Base-by-base conservation (phyloP, 1,140 invertebrate species). In the Telenomus remus region DNA sequence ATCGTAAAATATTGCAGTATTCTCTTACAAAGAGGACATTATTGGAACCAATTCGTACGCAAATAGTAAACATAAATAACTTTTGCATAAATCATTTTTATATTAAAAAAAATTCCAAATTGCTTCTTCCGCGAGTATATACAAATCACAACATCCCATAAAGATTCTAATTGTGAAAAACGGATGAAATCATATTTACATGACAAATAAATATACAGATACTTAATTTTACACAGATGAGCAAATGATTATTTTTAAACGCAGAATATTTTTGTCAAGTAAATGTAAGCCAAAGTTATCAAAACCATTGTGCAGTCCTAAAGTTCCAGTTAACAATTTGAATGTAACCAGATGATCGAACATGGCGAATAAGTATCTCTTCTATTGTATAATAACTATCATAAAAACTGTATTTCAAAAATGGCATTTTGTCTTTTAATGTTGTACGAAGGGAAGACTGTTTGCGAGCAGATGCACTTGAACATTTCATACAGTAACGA, bases 181-280 rank as follows among this genome's bases (percentile, higher is more conserved):
- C 63, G 27, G 46, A 57, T 57, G 47, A 34, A 57, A 53, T 75
- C 33, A 5, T 71, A 70, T 65, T 9, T 54, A 74, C 60, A 61
- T 35, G 12, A 34, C 33, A 54, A 70, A 70, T 66, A 73, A 55
- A 70, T 69, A 70, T 70, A 70, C 49, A 64, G 14, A 55, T 49
- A 55, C 49, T 19, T 72, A 60, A 69, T 63, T 6, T 48, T 70
- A 79, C 42, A 34, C 56, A 59, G 59, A 57, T 81, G 79, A 82
- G 80, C 81, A 82, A 69, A 69, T 47, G n/a, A 47, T 47, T 79
- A 44, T 44, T 71, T 27, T 27, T 3, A 39, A 39, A 11, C 2
- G 37, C n/a, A 11, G 37, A 39, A 34, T 71, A 74, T 80, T 47
- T 14, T 27, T 14, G 37, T 37, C 34, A 16, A 14, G 5, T 13